Evolutionary conservation across 2,113 vertebrate genomes (phyloP).

Genomic region (Pogonocichla stellata): DNA sequence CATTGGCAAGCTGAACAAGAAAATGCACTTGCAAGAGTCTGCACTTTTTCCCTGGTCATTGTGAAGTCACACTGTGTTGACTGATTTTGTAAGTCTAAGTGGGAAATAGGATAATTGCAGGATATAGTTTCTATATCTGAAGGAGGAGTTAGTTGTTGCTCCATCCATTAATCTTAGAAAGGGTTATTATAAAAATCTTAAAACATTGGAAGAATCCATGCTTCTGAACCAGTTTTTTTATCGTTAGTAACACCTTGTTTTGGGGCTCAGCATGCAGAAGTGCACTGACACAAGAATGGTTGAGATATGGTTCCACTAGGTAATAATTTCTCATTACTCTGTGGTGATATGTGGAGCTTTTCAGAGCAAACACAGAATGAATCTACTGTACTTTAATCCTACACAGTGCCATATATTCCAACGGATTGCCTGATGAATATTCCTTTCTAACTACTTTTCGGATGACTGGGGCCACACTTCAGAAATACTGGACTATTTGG

Average conservation of each 20-base stretch:
- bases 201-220: not conserved
- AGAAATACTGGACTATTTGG: conserved; percentile 89
- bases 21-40: not conserved
- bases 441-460: conserved; percentile 85
- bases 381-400: conserved; percentile 35
- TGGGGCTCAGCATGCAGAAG: not conserved
- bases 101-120: not conserved
- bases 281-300: not conserved
- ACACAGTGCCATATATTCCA: conserved; percentile 82
- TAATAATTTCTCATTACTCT: not conserved
- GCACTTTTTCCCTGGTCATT: not conserved
- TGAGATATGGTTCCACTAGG: not conserved
- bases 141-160: not conserved
- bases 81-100: not conserved
- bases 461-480: conserved; percentile 81
- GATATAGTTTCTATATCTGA: not conserved
- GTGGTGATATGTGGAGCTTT: not conserved
- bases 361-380: not conserved
- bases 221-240: not conserved
- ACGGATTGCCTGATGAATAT: conserved; percentile 85
- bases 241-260: not conserved
- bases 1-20: not conserved
- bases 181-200: not conserved
- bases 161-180: not conserved
- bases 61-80: not conserved